phyloP scores from a whole-genome alignment of 2,113 vertebrate species.

The Coreoperca whiteheadi region DNA sequence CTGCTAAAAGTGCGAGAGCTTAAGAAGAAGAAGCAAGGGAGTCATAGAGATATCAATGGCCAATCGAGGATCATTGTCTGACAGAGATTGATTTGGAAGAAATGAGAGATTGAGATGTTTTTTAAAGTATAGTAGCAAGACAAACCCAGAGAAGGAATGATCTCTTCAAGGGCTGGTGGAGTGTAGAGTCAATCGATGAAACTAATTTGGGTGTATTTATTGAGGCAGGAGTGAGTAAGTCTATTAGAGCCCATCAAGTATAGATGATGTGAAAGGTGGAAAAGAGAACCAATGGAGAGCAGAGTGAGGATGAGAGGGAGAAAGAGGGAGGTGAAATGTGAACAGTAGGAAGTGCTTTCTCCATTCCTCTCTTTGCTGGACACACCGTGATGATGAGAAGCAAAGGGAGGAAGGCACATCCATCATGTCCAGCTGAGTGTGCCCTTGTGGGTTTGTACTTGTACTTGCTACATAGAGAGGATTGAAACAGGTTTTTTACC shows the following conservation, averaged over 20 bases:
- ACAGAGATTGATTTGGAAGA: constrained; percentile 13
- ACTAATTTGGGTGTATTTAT: constrained; percentile 58
- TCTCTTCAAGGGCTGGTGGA: constrained; percentile 26
- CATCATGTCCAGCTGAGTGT: constrained; percentile 71
- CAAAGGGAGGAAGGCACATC: constrained; percentile 61
- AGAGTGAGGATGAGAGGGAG: constrained; percentile 25
- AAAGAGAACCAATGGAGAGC: constrained; percentile 24
- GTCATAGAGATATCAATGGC: neutral
- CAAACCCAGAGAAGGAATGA: constrained; percentile 28
- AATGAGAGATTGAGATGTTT: constrained; percentile 26
- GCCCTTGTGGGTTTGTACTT: neutral
- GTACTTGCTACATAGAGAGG: too few relatives aligned
- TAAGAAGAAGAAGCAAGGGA: neutral
- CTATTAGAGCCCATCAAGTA: constrained; percentile 43
- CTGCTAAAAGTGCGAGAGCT: neutral
- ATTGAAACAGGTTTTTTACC: too few relatives aligned
- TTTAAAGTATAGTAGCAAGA: constrained; percentile 9
- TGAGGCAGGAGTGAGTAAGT: constrained; percentile 37
- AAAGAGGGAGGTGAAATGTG: constrained; percentile 51
- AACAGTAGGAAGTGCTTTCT: constrained; percentile 56
- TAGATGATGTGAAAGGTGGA: constrained; percentile 25
- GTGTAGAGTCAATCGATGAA: constrained; percentile 58
- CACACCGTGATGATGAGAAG: constrained; percentile 67
- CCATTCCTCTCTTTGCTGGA: constrained; percentile 44
- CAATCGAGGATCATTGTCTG: neutral